Conservation (phyloP, 2,888 invertebrate species). For the Hirtodrosophila confusa region DNA sequence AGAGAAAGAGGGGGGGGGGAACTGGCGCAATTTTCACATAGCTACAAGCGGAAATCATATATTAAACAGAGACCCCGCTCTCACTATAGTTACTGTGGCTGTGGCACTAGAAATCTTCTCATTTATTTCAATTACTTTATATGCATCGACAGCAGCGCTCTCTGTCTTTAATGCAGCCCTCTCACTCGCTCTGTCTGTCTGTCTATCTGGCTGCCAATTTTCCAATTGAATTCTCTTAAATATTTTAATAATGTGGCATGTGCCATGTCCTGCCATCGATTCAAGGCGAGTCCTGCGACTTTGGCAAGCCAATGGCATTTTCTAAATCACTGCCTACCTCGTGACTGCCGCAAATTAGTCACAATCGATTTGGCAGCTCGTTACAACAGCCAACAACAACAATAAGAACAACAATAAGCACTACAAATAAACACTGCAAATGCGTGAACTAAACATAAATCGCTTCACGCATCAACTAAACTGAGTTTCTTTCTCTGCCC, state of each 20-base stretch:
- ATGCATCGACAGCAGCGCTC: constrained; percentile 46
- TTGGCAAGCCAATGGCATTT: constrained; percentile 37
- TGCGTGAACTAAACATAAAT: constrained; percentile 63
- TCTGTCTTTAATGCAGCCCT: background rate
- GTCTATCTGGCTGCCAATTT: constrained; percentile 70
- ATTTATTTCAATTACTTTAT: constrained; percentile 78
- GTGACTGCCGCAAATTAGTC: constrained; percentile 76
- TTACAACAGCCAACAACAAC: constrained; percentile 53
- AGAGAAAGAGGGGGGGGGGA: background rate
- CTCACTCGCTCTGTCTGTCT: constrained; percentile 14
- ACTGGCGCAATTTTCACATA: constrained; percentile 38
- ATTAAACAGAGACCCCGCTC: constrained; percentile 57
- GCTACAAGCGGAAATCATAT: constrained; percentile 70
- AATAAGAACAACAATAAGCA: constrained; percentile 32
- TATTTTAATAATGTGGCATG: constrained; percentile 72
- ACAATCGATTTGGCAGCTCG: constrained; percentile 79
- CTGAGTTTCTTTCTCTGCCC: constrained; percentile 41
- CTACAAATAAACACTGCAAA: constrained; percentile 41
- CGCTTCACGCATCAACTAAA: constrained; percentile 74
- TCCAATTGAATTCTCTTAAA: constrained; percentile 78
- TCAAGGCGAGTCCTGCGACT: constrained; percentile 24
- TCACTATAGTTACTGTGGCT: background rate
- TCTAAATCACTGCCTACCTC: constrained; percentile 60
- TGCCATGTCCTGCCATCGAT: constrained; percentile 25
- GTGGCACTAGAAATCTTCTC: constrained; percentile 36